Evolutionary conservation across 2,888 invertebrate genomes (phyloP), one percentile per base, ranked within the genome.

Genomic region (Stenolophus ochropezus): DNA sequence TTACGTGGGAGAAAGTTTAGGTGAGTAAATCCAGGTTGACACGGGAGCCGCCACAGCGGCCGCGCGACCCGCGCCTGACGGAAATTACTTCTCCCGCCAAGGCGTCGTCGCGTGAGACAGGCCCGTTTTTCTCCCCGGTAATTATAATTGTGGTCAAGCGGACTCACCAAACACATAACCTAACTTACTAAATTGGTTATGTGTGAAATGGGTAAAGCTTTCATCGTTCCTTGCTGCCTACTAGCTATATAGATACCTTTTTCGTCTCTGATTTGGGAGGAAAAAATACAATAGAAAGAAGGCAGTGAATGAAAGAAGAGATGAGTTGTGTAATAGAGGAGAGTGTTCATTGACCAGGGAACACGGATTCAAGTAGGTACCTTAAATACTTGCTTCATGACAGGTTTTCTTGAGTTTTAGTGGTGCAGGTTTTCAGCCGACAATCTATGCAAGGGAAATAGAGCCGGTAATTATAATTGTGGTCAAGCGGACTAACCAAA

Each of bases 71-170:
- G 20, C 20, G 33, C 61, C 61, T 78, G 65, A 78, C 78, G 65
- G 78, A 65, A 78, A 78, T 78, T 78, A 78, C 78, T 78, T 78
- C 65, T 65, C 42, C 78, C 61, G 51, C 18, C 11, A 14, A 2
- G 51, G 14, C 51, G 51, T n/a, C 61, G 61, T 61, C 61, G 61
- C 61, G 61, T 61, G 61, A 61, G 61, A 23, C 14, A 4, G n/a
- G 61, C 8, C 25, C 61, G 61, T 61, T 61, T 61, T 61, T 61
- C 61, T 61, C 61, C 61, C 23, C 25, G 23, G 14, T 61, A 61
- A 61, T 61, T 61, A 61, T 61, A 61, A 61, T 61, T 61, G 61
- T 61, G 61, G 61, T 25, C 11, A 27, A 11, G 61, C 25, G 25
- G 25, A 61, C 25, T 61, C 25, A 23, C 21, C 61, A 61, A 61